Evolutionary conservation across 1,140 invertebrate species (phyloP), one percentile per base, ranked within the genome.

Genomic region (Chionoecetes opilio): DNA sequence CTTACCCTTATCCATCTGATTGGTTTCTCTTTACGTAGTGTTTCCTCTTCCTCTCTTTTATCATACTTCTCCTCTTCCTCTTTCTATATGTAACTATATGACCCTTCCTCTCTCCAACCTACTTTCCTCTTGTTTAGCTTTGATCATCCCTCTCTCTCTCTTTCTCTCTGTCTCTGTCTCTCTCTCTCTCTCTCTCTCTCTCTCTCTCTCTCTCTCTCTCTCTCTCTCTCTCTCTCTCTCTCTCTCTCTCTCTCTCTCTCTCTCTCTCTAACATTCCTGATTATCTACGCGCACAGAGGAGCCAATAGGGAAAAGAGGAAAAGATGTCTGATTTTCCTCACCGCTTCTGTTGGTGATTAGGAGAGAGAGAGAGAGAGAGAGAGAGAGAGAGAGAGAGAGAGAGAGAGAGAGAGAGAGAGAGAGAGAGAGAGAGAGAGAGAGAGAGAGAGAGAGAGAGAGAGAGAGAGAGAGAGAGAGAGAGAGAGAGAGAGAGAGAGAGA

Each of bases 151-250:
- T 46, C n/a, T n/a, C n/a, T n/a, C n/a, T n/a, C n/a, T n/a, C n/a
- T n/a, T n/a, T n/a, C n/a, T n/a, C n/a, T n/a, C 41, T 46, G 5
- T 46, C 41, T 46, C 41, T 46, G 5, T 46, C 41, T 46, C 41
- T 46, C 41, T 75, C 21, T 75, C 26, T n/a, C 21, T 75, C 8
- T 75, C 63, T 75, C 26, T 75, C 63, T 75, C 63, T 75, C 63
- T 75, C 53, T 75, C 63, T 75, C 63, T 75, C 63, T 75, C 53
- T 75, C 63, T 75, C 63, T 75, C 53, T 63, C 53, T 63, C 53
- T 63, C 53, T 63, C 53, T 63, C 53, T 63, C 53, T 63, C 53
- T 26, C 38, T 26, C 53, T 63, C 53, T 41, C 38, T 41, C 38
- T 41, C 38, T 41, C 38, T 41, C 38, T 41, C 38, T 41, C 38